A percentile compares a stretch with the other conserved stretches of the same genome.
Conservation (phyloP, 2,888 invertebrate genomes). For the Biston stratarius region DNA sequence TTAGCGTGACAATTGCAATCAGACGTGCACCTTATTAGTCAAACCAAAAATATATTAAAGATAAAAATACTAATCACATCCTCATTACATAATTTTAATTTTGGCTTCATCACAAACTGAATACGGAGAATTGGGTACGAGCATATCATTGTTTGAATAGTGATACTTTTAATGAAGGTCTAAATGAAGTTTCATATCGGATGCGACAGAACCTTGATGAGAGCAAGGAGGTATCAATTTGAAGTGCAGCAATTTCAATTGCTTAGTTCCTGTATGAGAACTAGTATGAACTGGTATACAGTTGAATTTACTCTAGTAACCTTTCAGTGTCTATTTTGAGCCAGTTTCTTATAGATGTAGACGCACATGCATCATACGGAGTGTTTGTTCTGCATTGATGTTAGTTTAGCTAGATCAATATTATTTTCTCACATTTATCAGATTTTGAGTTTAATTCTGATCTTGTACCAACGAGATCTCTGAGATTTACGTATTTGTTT, state of each 20-base stretch:
- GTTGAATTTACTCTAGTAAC: conserved; percentile 30
- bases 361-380: conserved; percentile 1
- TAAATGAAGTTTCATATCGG: not conserved
- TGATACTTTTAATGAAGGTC: too few species aligned
- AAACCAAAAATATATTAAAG: too few species aligned
- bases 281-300: not conserved
- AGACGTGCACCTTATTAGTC: too few species aligned
- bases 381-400: conserved; percentile 10
- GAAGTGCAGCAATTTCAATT: conserved; percentile 55
- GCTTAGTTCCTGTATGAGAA: conserved; percentile 56
- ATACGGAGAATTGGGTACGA: too few species aligned
- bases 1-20: too few species aligned
- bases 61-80: too few species aligned
- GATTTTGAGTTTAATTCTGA: not conserved
- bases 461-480: too few species aligned
- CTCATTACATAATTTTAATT: too few species aligned
- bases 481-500: not conserved
- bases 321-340: conserved; percentile 26
- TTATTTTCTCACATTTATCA: not conserved
- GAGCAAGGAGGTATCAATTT: conserved; percentile 39
- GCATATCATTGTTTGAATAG: too few species aligned
- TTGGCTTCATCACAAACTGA: too few species aligned
- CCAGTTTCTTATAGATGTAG: not conserved
- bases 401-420: not conserved
- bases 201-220: conserved; percentile 29